Conservation (phyloP, 2,888 invertebrate species). For the Spodoptera littoralis region DNA sequence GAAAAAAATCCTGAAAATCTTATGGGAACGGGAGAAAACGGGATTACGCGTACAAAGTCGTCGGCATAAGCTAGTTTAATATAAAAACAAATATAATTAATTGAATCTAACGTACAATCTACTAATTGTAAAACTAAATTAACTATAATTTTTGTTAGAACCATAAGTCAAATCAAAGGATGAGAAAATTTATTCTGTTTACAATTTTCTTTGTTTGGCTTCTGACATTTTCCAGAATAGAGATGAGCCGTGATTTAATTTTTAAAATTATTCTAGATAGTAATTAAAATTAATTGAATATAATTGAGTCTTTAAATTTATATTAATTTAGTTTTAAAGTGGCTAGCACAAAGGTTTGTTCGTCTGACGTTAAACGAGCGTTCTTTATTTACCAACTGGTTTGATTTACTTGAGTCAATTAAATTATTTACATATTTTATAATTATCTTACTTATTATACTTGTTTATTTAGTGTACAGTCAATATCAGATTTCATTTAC, state of each 20-base stretch:
- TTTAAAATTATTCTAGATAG: conserved; percentile 16
- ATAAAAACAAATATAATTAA: too few species aligned
- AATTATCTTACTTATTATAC: too few species aligned
- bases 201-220: conserved; percentile 16
- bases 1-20: too few species aligned
- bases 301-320: conserved; percentile 9
- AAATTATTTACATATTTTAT: conserved; percentile 6
- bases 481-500: too few species aligned
- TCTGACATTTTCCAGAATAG: conserved; percentile 20
- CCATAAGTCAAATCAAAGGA: conserved; percentile 26
- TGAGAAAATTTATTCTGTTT: conserved; percentile 24
- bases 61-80: too few species aligned
- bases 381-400: conserved; percentile 9
- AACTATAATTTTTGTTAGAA: conserved; percentile 27
- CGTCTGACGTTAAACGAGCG: conserved; percentile 12
- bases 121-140: too few species aligned
- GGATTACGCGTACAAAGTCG: too few species aligned
- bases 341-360: conserved; percentile 9
- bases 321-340: conserved; percentile 19
- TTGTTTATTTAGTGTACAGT: too few species aligned
- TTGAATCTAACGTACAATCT: too few species aligned
- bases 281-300: conserved; percentile 16
- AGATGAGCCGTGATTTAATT: conserved; percentile 10
- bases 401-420: conserved; percentile 3
- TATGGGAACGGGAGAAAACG: too few species aligned